phyloP scores from a whole-genome alignment of 2,113 vertebrate species.

The Oreochromis aureus region DNA sequence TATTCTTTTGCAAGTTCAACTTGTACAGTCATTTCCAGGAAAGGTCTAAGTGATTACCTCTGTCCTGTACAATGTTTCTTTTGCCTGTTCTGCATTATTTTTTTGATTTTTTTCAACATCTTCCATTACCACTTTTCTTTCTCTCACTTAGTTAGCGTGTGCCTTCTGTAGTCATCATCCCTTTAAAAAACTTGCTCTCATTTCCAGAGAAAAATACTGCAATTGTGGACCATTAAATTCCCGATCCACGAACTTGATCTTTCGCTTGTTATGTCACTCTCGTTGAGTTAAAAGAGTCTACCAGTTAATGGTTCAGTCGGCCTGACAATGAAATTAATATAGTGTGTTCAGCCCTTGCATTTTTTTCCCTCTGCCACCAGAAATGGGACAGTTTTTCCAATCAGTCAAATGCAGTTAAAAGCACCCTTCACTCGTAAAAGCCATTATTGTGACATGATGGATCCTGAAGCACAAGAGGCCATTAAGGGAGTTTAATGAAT shows the following conservation, averaged over 20 bases:
- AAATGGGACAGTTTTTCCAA: slow-evolving; percentile 22
- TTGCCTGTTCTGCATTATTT: neutral
- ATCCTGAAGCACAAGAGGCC: slow-evolving; percentile 50
- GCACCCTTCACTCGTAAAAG: slow-evolving; percentile 27
- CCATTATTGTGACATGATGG: slow-evolving; percentile 49
- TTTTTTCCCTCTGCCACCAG: neutral
- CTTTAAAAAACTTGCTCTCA: neutral
- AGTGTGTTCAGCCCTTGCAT: slow-evolving; percentile 10
- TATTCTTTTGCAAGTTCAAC: neutral
- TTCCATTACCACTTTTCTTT: neutral
- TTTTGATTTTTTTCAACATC: neutral
- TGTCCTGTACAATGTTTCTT: neutral
- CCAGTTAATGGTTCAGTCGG: slow-evolving; percentile 15
- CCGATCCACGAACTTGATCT: slow-evolving; percentile 22
- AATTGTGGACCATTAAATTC: slow-evolving; percentile 8
- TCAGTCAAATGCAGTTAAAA: slow-evolving; percentile 47
- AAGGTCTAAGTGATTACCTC: neutral
- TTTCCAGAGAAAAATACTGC: neutral
- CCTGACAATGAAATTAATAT: slow-evolving; percentile 37
- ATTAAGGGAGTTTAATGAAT: slow-evolving; percentile 47
- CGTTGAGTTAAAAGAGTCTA: slow-evolving; percentile 21
- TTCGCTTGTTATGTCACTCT: neutral
- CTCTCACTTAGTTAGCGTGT: neutral
- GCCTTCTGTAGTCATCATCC: neutral
- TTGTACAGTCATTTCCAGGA: neutral